A percentile compares a stretch with the other conserved stretches of the same genome.
Evolutionary conservation across 2,113 vertebrate species (phyloP).

Genomic region (Phycodurus eques): DNA sequence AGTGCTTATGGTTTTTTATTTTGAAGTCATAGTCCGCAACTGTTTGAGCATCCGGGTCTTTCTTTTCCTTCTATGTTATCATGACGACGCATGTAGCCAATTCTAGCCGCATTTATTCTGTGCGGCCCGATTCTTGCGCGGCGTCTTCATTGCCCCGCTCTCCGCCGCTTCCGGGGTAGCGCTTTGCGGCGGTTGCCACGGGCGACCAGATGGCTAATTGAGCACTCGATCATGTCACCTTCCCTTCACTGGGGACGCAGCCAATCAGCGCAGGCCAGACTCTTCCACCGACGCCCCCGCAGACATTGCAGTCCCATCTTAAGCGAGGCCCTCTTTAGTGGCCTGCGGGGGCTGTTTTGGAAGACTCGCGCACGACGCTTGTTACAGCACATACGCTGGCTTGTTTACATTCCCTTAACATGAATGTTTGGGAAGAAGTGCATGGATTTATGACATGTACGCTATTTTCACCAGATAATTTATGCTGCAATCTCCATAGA

Average conservation of each 20-base stretch:
- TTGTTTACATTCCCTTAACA: constrained; percentile 54
- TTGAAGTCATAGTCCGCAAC: background rate
- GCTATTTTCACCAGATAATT: constrained; percentile 33
- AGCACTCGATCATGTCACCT: constrained; percentile 69
- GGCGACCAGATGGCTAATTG: constrained; percentile 71
- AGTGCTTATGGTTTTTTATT: background rate
- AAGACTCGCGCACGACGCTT: constrained; percentile 44
- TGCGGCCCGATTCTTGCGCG: background rate
- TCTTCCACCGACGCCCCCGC: constrained; percentile 42
- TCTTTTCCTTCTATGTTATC: background rate
- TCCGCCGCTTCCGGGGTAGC: constrained; percentile 44
- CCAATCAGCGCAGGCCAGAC: constrained; percentile 60
- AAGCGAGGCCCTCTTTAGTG: constrained; percentile 56
- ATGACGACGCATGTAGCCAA: constrained; percentile 3
- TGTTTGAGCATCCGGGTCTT: background rate
- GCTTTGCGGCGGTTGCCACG: constrained; percentile 55
- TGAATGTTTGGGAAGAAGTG: constrained; percentile 5
- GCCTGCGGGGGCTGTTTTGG: constrained; percentile 43
- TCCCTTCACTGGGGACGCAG: constrained; percentile 57
- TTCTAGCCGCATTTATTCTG: constrained; percentile 20
- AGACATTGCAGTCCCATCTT: constrained; percentile 54
- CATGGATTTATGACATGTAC: constrained; percentile 34
- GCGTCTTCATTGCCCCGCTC: constrained; percentile 41
- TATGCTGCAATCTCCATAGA: constrained; percentile 17
- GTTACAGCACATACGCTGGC: constrained; percentile 46